phyloP scores from a whole-genome alignment of 1,140 invertebrate species.

The Lucilia cuprina region DNA sequence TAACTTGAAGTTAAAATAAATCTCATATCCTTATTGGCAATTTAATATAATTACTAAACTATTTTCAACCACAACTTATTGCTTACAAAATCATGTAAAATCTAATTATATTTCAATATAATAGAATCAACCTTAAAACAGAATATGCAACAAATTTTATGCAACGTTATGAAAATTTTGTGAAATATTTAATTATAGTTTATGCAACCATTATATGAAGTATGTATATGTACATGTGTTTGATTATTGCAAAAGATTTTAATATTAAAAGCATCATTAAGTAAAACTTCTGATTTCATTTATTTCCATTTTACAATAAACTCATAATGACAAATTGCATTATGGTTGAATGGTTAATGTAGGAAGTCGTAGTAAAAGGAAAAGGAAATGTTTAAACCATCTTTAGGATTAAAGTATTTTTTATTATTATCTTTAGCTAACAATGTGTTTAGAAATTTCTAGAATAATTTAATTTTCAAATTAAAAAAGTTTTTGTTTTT shows the following conservation, averaged over 20 bases:
- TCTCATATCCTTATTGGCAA: no score
- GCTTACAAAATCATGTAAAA: no score
- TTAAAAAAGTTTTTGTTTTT: neutral
- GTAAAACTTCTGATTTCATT: slow-evolving; percentile 39
- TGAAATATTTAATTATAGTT: neutral
- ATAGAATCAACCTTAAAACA: no score
- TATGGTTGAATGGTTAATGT: neutral
- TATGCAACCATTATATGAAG: neutral
- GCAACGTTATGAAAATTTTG: neutral
- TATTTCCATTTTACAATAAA: slow-evolving; percentile 35
- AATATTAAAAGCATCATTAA: slow-evolving; percentile 37
- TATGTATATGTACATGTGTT: no score
- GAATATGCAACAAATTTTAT: no score
- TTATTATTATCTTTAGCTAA: neutral
- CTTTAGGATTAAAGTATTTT: no score
- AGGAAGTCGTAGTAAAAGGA: no score
- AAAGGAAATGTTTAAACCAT: no score
- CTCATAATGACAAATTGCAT: slow-evolving; percentile 38
- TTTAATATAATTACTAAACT: no score
- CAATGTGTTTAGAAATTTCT: neutral
- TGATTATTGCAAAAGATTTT: neutral
- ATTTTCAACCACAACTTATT: no score
- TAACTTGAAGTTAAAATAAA: no score
- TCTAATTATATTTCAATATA: no score
- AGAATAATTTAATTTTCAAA: neutral